Evolutionary conservation across 1,140 invertebrate genomes (phyloP).

Genomic region (Drosophila sp.): DNA sequence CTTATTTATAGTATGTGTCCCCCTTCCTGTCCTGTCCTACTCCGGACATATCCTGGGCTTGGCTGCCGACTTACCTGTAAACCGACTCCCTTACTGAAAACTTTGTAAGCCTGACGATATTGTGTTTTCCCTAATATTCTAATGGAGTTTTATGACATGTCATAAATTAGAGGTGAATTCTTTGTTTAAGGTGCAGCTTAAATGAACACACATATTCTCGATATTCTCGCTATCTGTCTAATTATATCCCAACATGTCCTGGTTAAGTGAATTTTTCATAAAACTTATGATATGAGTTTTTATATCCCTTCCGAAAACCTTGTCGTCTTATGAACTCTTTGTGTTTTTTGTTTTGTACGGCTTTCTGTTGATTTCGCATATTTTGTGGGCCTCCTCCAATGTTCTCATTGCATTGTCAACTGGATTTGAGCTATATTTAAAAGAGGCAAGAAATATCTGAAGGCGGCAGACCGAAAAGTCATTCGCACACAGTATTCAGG

Average conservation of each 20-base stretch:
- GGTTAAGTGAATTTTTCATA: neutral
- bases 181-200: conserved; percentile 1
- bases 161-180: neutral
- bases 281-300: neutral
- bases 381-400: conserved; percentile 2
- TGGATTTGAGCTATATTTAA: conserved; percentile 4
- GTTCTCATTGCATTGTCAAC: neutral
- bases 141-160: conserved; percentile 57
- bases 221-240: neutral
- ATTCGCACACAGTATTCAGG: conserved; percentile 60
- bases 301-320: neutral
- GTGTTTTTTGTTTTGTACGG: neutral
- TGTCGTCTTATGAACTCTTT: neutral
- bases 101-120: conserved; percentile 12
- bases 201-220: neutral
- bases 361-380: conserved; percentile 28
- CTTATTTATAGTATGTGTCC: conserved; percentile 36
- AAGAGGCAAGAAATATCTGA: conserved; percentile 12
- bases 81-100: neutral
- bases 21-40: neutral
- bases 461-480: conserved; percentile 66
- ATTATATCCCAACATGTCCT: neutral
- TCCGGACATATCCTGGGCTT: conserved; percentile 13
- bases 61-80: conserved; percentile 22
- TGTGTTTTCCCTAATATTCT: conserved; percentile 51